Evolutionary conservation across 1,140 invertebrate genomes (phyloP).

Genomic region (Atta cephalotes): DNA sequence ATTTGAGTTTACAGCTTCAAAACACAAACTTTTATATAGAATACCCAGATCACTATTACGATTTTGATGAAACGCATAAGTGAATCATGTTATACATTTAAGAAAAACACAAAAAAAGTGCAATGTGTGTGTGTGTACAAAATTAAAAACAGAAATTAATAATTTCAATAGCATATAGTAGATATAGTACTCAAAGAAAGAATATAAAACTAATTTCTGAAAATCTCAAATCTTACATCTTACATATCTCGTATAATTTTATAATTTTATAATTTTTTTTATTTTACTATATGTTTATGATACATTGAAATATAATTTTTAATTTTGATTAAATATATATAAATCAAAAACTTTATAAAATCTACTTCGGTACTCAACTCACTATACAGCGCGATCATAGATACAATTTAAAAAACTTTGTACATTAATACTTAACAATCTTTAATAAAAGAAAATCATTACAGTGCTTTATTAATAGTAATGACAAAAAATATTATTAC

Average conservation of each 20-base stretch:
- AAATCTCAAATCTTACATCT: neutral
- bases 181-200: neutral
- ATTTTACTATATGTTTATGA: neutral
- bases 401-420: neutral
- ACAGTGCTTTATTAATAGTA: neutral
- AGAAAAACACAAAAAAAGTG: neutral
- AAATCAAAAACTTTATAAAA: neutral
- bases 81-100: neutral
- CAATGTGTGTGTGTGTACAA: neutral
- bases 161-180: neutral
- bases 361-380: neutral
- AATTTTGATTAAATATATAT: neutral
- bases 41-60: neutral
- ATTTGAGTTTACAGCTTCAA: neutral
- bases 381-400: neutral
- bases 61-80: neutral
- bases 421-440: neutral
- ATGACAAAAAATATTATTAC: neutral
- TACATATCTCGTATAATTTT: neutral
- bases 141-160: neutral
- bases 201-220: neutral
- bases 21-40: neutral
- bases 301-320: neutral
- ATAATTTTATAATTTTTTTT: neutral
- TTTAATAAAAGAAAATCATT: neutral